These are phyloP conservation scores for Apocheima hispidaria DNA, from an alignment of 2,888 invertebrate species.

Conservation along the genomic window DNA sequence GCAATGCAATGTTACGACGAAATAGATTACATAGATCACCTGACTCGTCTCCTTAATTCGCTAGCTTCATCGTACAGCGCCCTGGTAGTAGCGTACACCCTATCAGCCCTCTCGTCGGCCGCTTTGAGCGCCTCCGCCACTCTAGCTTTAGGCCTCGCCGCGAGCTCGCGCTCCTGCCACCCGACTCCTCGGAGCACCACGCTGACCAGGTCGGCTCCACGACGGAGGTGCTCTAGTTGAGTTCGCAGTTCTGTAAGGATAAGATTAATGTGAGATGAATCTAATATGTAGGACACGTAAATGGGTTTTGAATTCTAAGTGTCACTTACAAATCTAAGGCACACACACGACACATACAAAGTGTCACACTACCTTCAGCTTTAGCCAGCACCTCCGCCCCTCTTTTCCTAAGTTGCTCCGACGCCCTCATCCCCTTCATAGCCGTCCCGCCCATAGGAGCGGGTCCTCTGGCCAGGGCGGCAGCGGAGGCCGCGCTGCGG, in stretches of 20 bases:
- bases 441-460: conserved; percentile 82
- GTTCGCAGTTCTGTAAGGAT: conserved; percentile 31
- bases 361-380: conserved; percentile 72
- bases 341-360: too few relatives aligned
- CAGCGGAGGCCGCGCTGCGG: conserved; percentile 68
- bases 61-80: conserved; percentile 80
- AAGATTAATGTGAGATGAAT: too few relatives aligned
- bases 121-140: conserved; percentile 48
- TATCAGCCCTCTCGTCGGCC: conserved; percentile 68
- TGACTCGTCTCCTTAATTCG: conserved; percentile 76
- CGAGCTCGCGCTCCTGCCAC: conserved; percentile 75
- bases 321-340: too few relatives aligned
- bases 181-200: conserved; percentile 75
- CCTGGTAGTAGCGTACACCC: conserved; percentile 73
- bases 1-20: neutral
- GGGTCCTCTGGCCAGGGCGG: conserved; percentile 66
- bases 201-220: conserved; percentile 71
- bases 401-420: conserved; percentile 83
- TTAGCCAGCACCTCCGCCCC: conserved; percentile 74
- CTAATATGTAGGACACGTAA: too few relatives aligned
- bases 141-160: conserved; percentile 55
- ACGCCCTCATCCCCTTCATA: conserved; percentile 81
- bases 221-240: conserved; percentile 47
- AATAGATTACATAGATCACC: conserved; percentile 38
- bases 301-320: too few relatives aligned